Base-by-base conservation (phyloP, 2,888 invertebrate species). In the Drosophila anomalipes region DNA sequence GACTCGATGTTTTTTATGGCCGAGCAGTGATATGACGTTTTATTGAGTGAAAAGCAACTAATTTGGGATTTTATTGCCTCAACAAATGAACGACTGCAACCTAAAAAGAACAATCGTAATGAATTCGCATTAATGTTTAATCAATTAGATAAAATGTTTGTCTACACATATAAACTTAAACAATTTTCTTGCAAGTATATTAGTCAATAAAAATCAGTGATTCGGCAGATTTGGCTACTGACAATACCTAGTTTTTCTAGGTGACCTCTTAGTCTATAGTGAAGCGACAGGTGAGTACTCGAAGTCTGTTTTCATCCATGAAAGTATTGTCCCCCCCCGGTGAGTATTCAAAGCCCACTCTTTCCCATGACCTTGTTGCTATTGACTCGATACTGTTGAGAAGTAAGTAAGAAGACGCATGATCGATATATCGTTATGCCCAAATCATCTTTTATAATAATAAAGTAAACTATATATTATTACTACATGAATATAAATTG, bases 41-140 rank as follows among this genome's bases (percentile, higher is more conserved):
- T 73, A 85, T 79, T 73, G 70, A 57, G 73, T 79, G 79, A 77
- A 73, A 78, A 68, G 71, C 70, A 69, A 76, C 78, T 69, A 65
- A 81, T 70, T 73, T 76, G 39, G 56, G 30, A 65, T 52, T 70
- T 53, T 67, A 77, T 68, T 64, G 32, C 16, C 26, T 16, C 5
- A 44, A 14, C 22, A 22, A 44, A 44, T 44, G 3, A 44, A 71
- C 57, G 64, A 62, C 53, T 63, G 39, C 65, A 62, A 6, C 5
- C 22, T 22, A 0, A 44, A 47, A 47, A 4, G 7, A 30, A 28
- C 28, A 39, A 30, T 52, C n/a, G 30, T 53, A 32, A 37, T 47
- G 30, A 49, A 35, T 44, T 2, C 16, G 39, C 54, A 39, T 56
- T 70, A 57, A 64, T 64, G 53, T 54, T 77, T 58, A 68, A 61